Base-by-base conservation (phyloP, 37 sponge, comb jelly and placozoan species). In the Agelas oroides region DNA sequence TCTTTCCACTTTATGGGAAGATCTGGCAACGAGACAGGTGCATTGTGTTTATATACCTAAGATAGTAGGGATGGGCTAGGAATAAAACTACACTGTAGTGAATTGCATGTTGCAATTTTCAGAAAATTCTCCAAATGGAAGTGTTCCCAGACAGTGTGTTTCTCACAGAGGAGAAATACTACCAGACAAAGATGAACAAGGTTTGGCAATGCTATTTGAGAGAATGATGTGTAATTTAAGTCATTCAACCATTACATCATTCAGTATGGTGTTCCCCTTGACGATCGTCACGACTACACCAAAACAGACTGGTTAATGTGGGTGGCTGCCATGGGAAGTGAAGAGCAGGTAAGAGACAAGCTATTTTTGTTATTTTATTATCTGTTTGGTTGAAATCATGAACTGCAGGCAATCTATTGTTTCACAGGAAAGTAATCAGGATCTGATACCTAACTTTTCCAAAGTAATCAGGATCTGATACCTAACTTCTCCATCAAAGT, bases 261-360 rank as follows among this genome's bases (percentile, higher is more conserved):
- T 17, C 41, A 76, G 76, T 92, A 83, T 88, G 93, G 93, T 6
- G 69, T 92, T n/a, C 89, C 88, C 25, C 59, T 92, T 79, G 93
- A 92, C 79, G 63, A 79, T 53, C 79, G 89, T 24, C 36, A 70
- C 20, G 64, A 70, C 25, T 92, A 77, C 58, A 92, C 93, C 79
- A 92, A 92, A 66, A 52, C 85, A 66, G 93, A 92, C 65, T 92
- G 93, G 93, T 28, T 71, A 76, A 92, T 92, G 93, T 92, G 93
- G 93, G 70, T 75, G 5, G 93, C 93, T 65, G 88, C 93, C 31
- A 80, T 92, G 81, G 88, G 85, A 13, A 61, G 20, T 39, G 69
- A 84, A 27, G 70, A 78, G 23, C 84, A 83, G 75, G 80, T 87
- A 75, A 57, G 27, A 28, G 1, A 69, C 23, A 0, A 8, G 3